Conservation (phyloP, 2,888 invertebrate genomes). For the Aporophyla lueneburgensis region DNA sequence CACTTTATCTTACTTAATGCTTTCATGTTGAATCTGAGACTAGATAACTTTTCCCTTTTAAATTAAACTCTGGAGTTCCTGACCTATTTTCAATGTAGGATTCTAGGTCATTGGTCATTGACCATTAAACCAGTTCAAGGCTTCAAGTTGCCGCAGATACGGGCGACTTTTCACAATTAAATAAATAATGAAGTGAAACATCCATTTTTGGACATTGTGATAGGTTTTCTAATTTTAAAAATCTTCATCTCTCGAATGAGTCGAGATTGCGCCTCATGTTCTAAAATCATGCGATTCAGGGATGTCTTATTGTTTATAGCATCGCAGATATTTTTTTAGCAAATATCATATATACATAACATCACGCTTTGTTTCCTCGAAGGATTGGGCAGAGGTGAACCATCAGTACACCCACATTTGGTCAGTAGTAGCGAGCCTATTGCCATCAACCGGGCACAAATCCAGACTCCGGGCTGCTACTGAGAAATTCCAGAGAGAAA, state of each 20-base stretch:
- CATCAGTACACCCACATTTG: too few species aligned
- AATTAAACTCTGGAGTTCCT: slow-evolving; percentile 2
- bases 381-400: too few species aligned
- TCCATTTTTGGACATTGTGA: not conserved
- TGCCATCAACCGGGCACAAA: too few species aligned
- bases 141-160: not conserved
- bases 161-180: not conserved
- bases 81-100: slow-evolving; percentile 30
- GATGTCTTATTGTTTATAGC: not conserved
- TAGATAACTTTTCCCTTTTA: not conserved
- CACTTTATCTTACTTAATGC: not conserved
- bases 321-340: not conserved
- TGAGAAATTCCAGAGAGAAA: too few species aligned
- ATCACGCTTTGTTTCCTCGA: too few species aligned
- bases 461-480: too few species aligned
- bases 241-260: not conserved
- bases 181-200: not conserved
- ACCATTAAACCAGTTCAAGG: not conserved
- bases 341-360: not conserved
- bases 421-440: too few species aligned
- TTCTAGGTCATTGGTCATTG: slow-evolving; percentile 14
- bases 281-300: not conserved
- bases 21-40: not conserved
- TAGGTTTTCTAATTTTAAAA: not conserved
- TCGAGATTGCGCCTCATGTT: not conserved